Conservation (phyloP, 1,140 invertebrate species). For the Cephus cinctus region DNA sequence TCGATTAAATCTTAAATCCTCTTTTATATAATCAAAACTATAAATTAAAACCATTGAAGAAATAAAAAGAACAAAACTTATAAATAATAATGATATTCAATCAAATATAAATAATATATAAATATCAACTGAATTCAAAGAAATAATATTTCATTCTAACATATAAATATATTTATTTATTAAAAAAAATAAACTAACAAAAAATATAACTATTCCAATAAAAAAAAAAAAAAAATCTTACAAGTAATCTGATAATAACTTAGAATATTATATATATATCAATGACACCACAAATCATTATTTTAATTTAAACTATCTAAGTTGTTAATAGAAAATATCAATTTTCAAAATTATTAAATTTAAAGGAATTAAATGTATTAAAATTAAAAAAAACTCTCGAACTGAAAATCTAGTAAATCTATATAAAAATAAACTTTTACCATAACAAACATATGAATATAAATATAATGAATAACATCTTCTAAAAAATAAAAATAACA, state of each 20-base stretch:
- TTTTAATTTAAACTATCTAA: conserved; percentile 64
- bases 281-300: conserved; percentile 63
- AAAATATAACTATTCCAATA: conserved; percentile 36
- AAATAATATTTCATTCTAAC: conserved; percentile 57
- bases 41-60: conserved; percentile 63
- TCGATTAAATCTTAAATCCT: conserved; percentile 56
- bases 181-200: conserved; percentile 49
- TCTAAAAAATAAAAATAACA: conserved; percentile 33
- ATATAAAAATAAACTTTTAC: conserved; percentile 48
- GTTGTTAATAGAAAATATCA: conserved; percentile 55
- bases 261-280: conserved; percentile 52
- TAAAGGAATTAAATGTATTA: conserved; percentile 63
- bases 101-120: conserved; percentile 59
- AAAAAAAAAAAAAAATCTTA: conserved; percentile 46
- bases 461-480: conserved; percentile 40
- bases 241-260: conserved; percentile 51
- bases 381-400: conserved; percentile 61
- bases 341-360: conserved; percentile 60
- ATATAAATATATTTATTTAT: conserved; percentile 50
- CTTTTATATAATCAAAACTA: conserved; percentile 60
- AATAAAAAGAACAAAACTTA: conserved; percentile 62
- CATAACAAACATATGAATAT: conserved; percentile 61
- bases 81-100: conserved; percentile 62
- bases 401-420: conserved; percentile 44
- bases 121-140: conserved; percentile 50